Percentiles rank a stretch among this genome's conserved stretches.
phyloP scores from a whole-genome alignment of 2,888 invertebrate species.

The Mellilla xanthometata region DNA sequence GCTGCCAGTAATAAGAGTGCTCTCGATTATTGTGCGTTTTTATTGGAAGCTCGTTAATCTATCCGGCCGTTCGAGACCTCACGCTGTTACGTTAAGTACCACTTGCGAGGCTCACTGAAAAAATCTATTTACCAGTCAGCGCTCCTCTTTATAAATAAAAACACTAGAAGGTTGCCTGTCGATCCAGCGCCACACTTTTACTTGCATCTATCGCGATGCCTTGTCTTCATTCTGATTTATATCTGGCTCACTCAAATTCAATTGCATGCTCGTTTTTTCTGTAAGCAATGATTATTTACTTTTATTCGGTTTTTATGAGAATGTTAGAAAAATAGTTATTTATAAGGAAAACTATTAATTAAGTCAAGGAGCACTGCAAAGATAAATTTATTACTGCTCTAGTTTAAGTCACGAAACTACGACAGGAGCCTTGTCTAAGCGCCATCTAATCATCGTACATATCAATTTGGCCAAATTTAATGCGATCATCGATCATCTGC shows the following conservation, averaged over 20 bases:
- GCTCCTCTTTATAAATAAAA: constrained; percentile 62
- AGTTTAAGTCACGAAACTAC: constrained; percentile 45
- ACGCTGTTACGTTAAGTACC: constrained; percentile 60
- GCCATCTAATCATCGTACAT: constrained; percentile 65
- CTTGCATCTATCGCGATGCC: constrained; percentile 57
- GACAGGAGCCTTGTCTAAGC: constrained; percentile 47
- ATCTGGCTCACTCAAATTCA: constrained; percentile 50
- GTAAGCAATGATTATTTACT: constrained; percentile 16
- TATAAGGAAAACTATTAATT: background rate
- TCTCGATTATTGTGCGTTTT: constrained; percentile 51
- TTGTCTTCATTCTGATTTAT: constrained; percentile 60
- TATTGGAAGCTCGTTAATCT: constrained; percentile 61
- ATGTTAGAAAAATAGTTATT: background rate
- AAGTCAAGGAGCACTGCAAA: background rate
- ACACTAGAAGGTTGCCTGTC: constrained; percentile 50
- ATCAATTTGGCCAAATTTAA: constrained; percentile 62
- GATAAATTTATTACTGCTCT: constrained; percentile 34
- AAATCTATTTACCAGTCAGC: constrained; percentile 51
- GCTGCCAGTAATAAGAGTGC: constrained; percentile 51
- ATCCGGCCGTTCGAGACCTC: constrained; percentile 48
- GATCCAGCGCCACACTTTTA: constrained; percentile 72
- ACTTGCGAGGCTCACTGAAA: constrained; percentile 62
- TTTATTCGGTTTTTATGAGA: background rate
- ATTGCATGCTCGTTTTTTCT: constrained; percentile 38
- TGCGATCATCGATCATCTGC: constrained; percentile 72